phyloP scores from a whole-genome alignment of 1,140 invertebrate genomes.

The Drosophila nigrodunni region DNA sequence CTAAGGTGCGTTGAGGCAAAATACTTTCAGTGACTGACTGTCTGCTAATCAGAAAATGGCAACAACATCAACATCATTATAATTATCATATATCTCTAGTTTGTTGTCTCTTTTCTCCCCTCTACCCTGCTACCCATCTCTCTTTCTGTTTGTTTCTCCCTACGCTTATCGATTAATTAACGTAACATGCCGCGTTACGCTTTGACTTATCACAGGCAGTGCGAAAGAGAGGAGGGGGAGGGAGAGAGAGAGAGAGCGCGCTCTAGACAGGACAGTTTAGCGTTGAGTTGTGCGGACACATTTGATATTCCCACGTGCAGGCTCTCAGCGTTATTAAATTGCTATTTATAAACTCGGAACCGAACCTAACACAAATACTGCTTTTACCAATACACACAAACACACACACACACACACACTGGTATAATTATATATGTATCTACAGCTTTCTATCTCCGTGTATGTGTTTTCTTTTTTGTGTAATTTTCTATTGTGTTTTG shows the following conservation, averaged over 20 bases:
- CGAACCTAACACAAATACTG: conserved; percentile 22
- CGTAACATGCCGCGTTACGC: conserved; percentile 76
- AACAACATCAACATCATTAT: conserved; percentile 63
- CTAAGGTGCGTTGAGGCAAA: conserved; percentile 68
- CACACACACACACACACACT: background rate
- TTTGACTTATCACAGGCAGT: conserved; percentile 57
- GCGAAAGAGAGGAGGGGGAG: background rate
- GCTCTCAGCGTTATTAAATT: conserved; percentile 80
- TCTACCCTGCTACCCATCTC: background rate
- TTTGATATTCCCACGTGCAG: conserved; percentile 75
- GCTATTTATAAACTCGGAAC: conserved; percentile 69
- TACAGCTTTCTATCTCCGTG: background rate
- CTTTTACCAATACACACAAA: background rate
- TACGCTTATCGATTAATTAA: conserved; percentile 78
- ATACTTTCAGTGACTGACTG: conserved; percentile 52
- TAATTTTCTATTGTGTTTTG: conserved; percentile 9
- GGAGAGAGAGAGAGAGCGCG: background rate
- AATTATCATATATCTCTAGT: conserved; percentile 24
- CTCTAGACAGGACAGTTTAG: conserved; percentile 41
- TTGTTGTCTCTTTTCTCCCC: no score
- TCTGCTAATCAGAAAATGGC: conserved; percentile 65
- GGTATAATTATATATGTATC: background rate
- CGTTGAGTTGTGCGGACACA: conserved; percentile 52
- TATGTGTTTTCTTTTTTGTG: conserved; percentile 30
- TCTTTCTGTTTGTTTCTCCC: conserved; percentile 9